Conservation (phyloP, 2,888 invertebrate genomes). For the Crepidodera aurea region DNA sequence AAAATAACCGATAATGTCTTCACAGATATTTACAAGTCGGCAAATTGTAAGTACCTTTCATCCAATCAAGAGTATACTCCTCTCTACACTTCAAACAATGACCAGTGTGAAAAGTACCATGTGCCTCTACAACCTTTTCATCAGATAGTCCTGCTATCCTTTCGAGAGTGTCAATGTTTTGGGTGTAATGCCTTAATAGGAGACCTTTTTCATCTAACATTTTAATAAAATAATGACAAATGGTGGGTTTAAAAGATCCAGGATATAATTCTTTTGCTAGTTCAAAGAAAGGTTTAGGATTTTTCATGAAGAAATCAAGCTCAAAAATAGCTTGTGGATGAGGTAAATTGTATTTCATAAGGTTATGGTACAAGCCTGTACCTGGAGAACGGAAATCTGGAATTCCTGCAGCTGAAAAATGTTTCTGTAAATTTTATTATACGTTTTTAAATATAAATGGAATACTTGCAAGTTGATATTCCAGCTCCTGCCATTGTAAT, state of each 20-base stretch:
- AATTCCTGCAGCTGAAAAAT: slow-evolving; percentile 83
- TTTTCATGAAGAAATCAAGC: slow-evolving; percentile 83
- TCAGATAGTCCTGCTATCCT: slow-evolving; percentile 82
- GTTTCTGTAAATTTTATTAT: not conserved
- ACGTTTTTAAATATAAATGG: not conserved
- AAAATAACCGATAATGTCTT: not conserved
- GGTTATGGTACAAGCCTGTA: slow-evolving; percentile 89
- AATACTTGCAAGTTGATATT: slow-evolving; percentile 90
- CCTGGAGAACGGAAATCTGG: slow-evolving; percentile 96
- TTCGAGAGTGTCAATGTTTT: slow-evolving; percentile 96
- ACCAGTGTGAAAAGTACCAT: slow-evolving; percentile 90
- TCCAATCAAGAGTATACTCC: slow-evolving; percentile 80
- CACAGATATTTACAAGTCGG: no score
- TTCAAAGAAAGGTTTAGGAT: slow-evolving; percentile 92
- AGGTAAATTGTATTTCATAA: slow-evolving; percentile 90
- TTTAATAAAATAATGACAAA: slow-evolving; percentile 89
- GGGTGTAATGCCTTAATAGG: slow-evolving; percentile 78
- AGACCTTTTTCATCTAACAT: slow-evolving; percentile 84
- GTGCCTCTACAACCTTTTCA: slow-evolving; percentile 91
- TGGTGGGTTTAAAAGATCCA: slow-evolving; percentile 86
- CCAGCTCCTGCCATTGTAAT: slow-evolving; percentile 96
- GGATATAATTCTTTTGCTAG: slow-evolving; percentile 91
- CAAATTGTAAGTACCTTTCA: slow-evolving; percentile 73
- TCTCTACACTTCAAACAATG: slow-evolving; percentile 83
- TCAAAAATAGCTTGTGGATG: slow-evolving; percentile 94